Evolutionary conservation across 2,888 invertebrate species (phyloP).

Genomic region (Pocota personata): DNA sequence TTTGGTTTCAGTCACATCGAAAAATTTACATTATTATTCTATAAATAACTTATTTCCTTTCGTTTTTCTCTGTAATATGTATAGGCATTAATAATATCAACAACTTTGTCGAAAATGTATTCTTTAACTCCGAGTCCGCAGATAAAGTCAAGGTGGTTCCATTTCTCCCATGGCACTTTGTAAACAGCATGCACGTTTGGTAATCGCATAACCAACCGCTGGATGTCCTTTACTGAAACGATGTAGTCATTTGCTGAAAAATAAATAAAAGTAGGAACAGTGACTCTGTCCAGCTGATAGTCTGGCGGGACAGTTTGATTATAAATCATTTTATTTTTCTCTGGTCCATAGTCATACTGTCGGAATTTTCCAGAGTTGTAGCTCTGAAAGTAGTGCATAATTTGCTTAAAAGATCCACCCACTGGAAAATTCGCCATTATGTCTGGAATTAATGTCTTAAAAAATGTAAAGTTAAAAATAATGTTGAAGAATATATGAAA

Average conservation of each 20-base stretch:
- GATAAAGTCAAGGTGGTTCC: slow-evolving; percentile 82
- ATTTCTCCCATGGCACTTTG: slow-evolving; percentile 80
- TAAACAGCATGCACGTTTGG: slow-evolving; percentile 78
- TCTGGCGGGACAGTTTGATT: slow-evolving; percentile 80
- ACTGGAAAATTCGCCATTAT: slow-evolving; percentile 76
- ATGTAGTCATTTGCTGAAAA: slow-evolving; percentile 81
- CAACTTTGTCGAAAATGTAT: slow-evolving; percentile 81
- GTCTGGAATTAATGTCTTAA: slow-evolving; percentile 13
- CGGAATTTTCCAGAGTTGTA: slow-evolving; percentile 81
- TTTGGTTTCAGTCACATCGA: slow-evolving; percentile 39
- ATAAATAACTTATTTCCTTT: slow-evolving; percentile 41
- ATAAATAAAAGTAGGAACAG: slow-evolving; percentile 79
- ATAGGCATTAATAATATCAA: slow-evolving; percentile 78
- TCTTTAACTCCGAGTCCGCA: slow-evolving; percentile 80
- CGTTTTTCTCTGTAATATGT: slow-evolving; percentile 76
- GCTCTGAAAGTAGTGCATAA: slow-evolving; percentile 81
- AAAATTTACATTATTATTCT: slow-evolving; percentile 12
- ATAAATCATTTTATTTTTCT: slow-evolving; percentile 78
- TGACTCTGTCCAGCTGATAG: slow-evolving; percentile 78
- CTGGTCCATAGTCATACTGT: slow-evolving; percentile 80
- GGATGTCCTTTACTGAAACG: slow-evolving; percentile 80
- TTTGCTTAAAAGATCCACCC: slow-evolving; percentile 81
- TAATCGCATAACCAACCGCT: slow-evolving; percentile 78
- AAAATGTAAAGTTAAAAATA: not conserved
- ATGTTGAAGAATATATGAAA: not conserved